A percentile compares a stretch with the other conserved stretches of the same genome.
Evolutionary conservation across 2,797 vertebrate species (phyloP).

Genomic region (Chromobotia macracanthus): DNA sequence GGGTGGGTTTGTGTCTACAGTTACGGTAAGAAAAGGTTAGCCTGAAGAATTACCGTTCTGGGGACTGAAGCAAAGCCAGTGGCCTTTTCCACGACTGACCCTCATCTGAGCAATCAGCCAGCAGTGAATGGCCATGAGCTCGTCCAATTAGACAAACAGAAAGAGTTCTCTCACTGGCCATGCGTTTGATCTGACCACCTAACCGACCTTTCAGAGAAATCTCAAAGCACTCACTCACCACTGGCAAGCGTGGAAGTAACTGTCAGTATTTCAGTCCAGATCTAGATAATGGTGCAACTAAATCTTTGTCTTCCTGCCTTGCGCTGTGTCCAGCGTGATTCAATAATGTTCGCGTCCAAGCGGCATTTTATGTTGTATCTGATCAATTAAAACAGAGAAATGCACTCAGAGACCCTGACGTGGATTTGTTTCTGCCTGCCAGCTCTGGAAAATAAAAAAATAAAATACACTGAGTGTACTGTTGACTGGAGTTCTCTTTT

Average conservation of each 20-base stretch:
- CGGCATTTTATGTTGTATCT: slow-evolving; percentile 23
- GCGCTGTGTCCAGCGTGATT: slow-evolving; percentile 37
- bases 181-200: slow-evolving; percentile 50
- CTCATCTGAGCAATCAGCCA: slow-evolving; percentile 28
- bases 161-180: slow-evolving; percentile 48
- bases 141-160: slow-evolving; percentile 48
- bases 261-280: slow-evolving; percentile 42
- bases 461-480: background rate
- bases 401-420: background rate
- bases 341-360: slow-evolving; percentile 24
- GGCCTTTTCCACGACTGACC: slow-evolving; percentile 50
- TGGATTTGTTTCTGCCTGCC: background rate
- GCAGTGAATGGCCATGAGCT: slow-evolving; percentile 39
- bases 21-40: slow-evolving; percentile 57
- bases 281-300: slow-evolving; percentile 36
- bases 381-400: slow-evolving; percentile 4
- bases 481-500: background rate
- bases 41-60: slow-evolving; percentile 47
- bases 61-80: slow-evolving; percentile 36
- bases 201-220: slow-evolving; percentile 46
- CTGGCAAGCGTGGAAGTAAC: slow-evolving; percentile 31
- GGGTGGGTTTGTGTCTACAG: slow-evolving; percentile 22
- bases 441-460: background rate
- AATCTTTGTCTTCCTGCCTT: slow-evolving; percentile 12
- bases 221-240: slow-evolving; percentile 29